Conservation (phyloP, 2,797 vertebrate genomes). For the Poecilia velifera region DNA sequence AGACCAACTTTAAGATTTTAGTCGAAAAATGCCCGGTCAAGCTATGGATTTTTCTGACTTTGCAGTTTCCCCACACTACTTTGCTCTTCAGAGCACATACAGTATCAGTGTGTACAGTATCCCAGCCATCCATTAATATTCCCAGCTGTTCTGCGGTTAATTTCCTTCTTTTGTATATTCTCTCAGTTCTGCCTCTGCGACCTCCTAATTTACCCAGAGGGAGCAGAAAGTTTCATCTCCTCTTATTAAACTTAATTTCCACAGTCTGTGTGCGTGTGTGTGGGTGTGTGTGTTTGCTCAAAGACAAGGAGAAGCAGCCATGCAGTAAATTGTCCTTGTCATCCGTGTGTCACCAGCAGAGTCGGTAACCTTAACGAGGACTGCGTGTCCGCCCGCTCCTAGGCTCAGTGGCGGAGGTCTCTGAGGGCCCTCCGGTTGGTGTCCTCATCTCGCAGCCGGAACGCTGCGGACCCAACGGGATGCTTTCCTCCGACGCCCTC, state of each 20-base stretch:
- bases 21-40: background rate
- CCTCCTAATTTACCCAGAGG: constrained; percentile 66
- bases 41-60: constrained; percentile 12
- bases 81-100: background rate
- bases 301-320: constrained; percentile 56
- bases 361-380: constrained; percentile 63
- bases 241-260: constrained; percentile 70
- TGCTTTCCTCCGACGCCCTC: background rate
- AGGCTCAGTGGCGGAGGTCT: constrained; percentile 2
- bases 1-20: background rate
- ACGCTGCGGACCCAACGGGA: constrained; percentile 8
- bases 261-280: constrained; percentile 2
- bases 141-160: constrained; percentile 48
- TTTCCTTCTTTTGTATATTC: constrained; percentile 48
- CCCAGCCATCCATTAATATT: constrained; percentile 35
- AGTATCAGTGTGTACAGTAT: constrained; percentile 2
- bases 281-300: constrained; percentile 37
- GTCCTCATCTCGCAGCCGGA: constrained; percentile 24
- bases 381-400: constrained; percentile 36
- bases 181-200: constrained; percentile 42
- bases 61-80: background rate
- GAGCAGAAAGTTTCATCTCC: constrained; percentile 63
- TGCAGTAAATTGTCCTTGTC: constrained; percentile 73
- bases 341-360: constrained; percentile 57
- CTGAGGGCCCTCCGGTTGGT: constrained; percentile 26